These are phyloP conservation scores for Eupithecia tripunctaria DNA, from an alignment of 2,888 invertebrate genomes.

Conservation along the genomic window DNA sequence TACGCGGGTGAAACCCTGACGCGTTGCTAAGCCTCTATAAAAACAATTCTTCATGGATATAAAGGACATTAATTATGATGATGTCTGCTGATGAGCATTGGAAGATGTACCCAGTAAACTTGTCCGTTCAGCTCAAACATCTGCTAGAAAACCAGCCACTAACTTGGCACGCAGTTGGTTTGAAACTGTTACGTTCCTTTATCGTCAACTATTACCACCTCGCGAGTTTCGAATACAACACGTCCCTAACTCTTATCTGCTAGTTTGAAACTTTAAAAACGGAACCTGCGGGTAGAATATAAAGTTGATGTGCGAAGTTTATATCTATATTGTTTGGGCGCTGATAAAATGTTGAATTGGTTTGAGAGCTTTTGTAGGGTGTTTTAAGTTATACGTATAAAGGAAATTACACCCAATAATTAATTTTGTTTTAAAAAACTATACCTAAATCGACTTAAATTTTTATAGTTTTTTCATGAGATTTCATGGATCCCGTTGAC, in stretches of 20 bases:
- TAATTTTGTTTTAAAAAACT: no score
- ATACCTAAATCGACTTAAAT: no score
- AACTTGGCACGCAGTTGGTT: constrained; percentile 4
- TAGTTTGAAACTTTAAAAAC: constrained; percentile 20
- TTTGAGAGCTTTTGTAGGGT: background rate
- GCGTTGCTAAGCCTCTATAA: no score
- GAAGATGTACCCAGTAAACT: background rate
- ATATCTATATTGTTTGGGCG: background rate
- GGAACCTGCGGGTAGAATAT: constrained; percentile 20
- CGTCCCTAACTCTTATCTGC: constrained; percentile 21
- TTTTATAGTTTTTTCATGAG: no score
- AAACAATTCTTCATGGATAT: no score
- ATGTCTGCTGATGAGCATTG: no score
- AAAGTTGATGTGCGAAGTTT: constrained; percentile 18
- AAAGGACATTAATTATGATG: no score
- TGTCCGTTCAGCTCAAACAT: background rate
- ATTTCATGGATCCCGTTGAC: no score
- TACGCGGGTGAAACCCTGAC: no score
- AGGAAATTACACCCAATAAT: no score
- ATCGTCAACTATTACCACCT: constrained; percentile 4
- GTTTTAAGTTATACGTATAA: background rate
- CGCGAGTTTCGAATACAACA: constrained; percentile 5
- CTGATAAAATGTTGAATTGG: constrained; percentile 5
- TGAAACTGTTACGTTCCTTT: constrained; percentile 1
- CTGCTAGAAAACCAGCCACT: background rate